These are phyloP conservation scores for Lissonota sp. DNA, from an alignment of 2,888 invertebrate genomes.

Conservation along the genomic window DNA sequence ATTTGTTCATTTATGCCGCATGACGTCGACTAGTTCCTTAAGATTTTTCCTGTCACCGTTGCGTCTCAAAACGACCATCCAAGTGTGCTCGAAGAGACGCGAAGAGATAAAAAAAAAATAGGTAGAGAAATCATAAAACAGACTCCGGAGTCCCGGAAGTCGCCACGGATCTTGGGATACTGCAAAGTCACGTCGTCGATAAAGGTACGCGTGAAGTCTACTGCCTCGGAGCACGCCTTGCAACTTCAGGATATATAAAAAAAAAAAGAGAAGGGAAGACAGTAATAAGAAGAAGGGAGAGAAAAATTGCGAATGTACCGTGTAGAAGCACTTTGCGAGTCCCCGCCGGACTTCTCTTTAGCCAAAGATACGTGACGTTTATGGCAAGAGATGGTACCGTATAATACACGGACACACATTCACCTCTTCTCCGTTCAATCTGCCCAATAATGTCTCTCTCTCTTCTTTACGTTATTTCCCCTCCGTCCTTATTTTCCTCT, in stretches of 20 bases:
- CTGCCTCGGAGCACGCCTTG: conserved; percentile 58
- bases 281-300: conserved; percentile 11
- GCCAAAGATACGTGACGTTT: conserved; percentile 79
- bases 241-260: conserved; percentile 39
- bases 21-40: background rate
- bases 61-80: conserved; percentile 22
- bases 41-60: background rate
- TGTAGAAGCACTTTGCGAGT: conserved; percentile 55
- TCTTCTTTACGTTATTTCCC: conserved; percentile 56
- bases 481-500: too few species aligned
- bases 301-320: conserved; percentile 38
- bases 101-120: too few species aligned
- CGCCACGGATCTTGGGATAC: conserved; percentile 39
- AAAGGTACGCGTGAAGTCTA: conserved; percentile 67
- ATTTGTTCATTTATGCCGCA: conserved; percentile 17
- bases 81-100: background rate
- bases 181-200: conserved; percentile 73
- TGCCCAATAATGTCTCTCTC: conserved; percentile 64
- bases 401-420: conserved; percentile 65
- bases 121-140: conserved; percentile 37
- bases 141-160: conserved; percentile 70
- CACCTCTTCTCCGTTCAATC: conserved; percentile 58
- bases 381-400: conserved; percentile 77
- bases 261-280: conserved; percentile 43
- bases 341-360: conserved; percentile 74